Evolutionary conservation across 2,113 vertebrate genomes (phyloP), one percentile per base, ranked within the genome.

Genomic region (Ciconia maguari): DNA sequence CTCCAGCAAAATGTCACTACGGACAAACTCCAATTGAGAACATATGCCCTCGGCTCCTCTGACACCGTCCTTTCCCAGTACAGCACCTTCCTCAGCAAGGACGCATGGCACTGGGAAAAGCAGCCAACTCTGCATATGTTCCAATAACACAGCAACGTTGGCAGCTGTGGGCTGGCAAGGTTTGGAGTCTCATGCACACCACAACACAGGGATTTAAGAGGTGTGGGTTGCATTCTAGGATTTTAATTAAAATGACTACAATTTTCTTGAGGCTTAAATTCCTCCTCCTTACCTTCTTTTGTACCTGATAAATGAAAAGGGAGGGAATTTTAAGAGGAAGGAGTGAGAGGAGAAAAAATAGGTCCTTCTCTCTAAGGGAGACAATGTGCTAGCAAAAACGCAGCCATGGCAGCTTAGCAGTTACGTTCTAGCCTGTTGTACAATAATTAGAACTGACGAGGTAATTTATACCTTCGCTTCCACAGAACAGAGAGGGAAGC

Each of bases 91-190:
- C 55, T 48, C 76, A 80, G 61, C 58, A 66, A 1, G 54, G 62
- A 38, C 4, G 20, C 83, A 61, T 3, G 41, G 81, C 82, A 75
- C 71, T 38, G 18, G 58, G 75, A 48, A 77, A 65, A 74, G 49
- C 58, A 58, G 94, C 93, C 96, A 96, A 74, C 58, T 77, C 70
- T 12, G 29, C 76, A 66, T 20, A 42, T 64, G 82, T 83, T 93
- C 88, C 82, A 88, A 19, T 34, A 91, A 92, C 11, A 72, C 85
- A 79, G 34, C 49, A 83, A 54, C 7, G 1, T 2, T 27, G 38
- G 62, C 90, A 92, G 93, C 82, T 94, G 96, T 15, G 46, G 58
- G 61, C 74, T 90, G 92, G 82, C 66, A 90, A 72, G 26, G 46
- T 90, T 41, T 27, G 49, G 74, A 86, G 68, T 22, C 34, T 49